phyloP scores from a whole-genome alignment of 2,888 invertebrate species.

The Patella pellucida region DNA sequence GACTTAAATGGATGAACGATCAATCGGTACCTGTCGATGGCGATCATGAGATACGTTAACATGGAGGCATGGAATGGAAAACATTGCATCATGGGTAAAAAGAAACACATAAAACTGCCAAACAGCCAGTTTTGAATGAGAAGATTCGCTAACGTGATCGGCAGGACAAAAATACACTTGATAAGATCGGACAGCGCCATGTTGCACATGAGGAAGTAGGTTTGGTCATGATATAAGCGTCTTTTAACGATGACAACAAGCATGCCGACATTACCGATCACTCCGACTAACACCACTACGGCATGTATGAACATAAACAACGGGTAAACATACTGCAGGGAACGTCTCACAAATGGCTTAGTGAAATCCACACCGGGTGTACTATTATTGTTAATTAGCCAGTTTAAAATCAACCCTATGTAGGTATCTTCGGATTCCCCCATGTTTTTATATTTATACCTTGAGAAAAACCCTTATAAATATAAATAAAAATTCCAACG shows the following conservation, averaged over 20 bases:
- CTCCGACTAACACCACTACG: constrained; percentile 74
- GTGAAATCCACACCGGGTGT: constrained; percentile 75
- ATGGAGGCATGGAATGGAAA: constrained; percentile 81
- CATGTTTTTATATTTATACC: constrained; percentile 25
- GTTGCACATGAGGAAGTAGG: constrained; percentile 79
- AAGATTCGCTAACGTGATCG: constrained; percentile 79
- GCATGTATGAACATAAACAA: constrained; percentile 78
- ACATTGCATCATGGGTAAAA: constrained; percentile 82
- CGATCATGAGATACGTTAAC: constrained; percentile 79
- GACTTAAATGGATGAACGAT: constrained; percentile 78
- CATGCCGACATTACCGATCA: constrained; percentile 76
- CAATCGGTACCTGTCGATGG: constrained; percentile 79
- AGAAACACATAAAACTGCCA: constrained; percentile 81
- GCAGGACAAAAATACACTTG: constrained; percentile 79
- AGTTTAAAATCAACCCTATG: constrained; percentile 37
- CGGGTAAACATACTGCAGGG: constrained; percentile 74
- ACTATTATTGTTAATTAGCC: constrained; percentile 40
- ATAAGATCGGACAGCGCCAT: constrained; percentile 79
- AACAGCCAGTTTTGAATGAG: constrained; percentile 82
- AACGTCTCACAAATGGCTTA: constrained; percentile 76
- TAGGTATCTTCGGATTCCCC: constrained; percentile 38
- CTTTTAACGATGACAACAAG: constrained; percentile 72
- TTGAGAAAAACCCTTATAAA: neutral
- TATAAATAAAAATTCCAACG: no score
- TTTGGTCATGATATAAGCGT: constrained; percentile 77